Evolutionary conservation across 2,888 invertebrate genomes (phyloP).

Genomic region (Orthonychiurus folsomi): DNA sequence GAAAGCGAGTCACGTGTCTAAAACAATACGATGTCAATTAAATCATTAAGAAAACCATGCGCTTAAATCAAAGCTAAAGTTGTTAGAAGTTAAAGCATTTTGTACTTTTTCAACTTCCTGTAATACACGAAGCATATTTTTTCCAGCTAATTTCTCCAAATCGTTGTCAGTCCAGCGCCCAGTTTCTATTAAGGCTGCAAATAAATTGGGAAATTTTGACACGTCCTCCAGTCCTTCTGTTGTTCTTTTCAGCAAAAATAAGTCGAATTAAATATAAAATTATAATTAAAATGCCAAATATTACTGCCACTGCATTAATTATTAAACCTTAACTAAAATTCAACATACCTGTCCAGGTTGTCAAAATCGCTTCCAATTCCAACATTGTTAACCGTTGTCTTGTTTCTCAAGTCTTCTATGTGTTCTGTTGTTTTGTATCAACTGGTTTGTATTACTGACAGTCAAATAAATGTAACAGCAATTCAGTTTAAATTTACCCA

Average conservation of each 20-base stretch:
- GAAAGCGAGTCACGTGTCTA: slow-evolving; percentile 27
- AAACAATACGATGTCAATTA: slow-evolving; percentile 3
- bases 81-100: neutral
- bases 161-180: slow-evolving; percentile 42
- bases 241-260: slow-evolving; percentile 32
- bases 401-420: neutral
- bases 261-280: no score
- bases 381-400: slow-evolving; percentile 20
- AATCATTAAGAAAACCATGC: slow-evolving; percentile 9
- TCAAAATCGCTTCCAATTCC: slow-evolving; percentile 38
- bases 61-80: neutral
- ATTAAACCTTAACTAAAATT: neutral
- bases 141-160: slow-evolving; percentile 42
- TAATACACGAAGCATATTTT: slow-evolving; percentile 42
- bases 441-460: neutral
- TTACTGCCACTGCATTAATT: no score
- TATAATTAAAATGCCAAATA: slow-evolving; percentile 1
- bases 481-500: no score
- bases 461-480: no score
- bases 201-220: slow-evolving; percentile 42
- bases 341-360: slow-evolving; percentile 23
- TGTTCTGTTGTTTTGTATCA: neutral
- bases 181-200: slow-evolving; percentile 41
- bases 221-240: slow-evolving; percentile 42
- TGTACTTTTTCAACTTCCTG: slow-evolving; percentile 33